Base-by-base conservation (phyloP, 2,888 invertebrate species). In the Acanthosoma haemorrhoidale region DNA sequence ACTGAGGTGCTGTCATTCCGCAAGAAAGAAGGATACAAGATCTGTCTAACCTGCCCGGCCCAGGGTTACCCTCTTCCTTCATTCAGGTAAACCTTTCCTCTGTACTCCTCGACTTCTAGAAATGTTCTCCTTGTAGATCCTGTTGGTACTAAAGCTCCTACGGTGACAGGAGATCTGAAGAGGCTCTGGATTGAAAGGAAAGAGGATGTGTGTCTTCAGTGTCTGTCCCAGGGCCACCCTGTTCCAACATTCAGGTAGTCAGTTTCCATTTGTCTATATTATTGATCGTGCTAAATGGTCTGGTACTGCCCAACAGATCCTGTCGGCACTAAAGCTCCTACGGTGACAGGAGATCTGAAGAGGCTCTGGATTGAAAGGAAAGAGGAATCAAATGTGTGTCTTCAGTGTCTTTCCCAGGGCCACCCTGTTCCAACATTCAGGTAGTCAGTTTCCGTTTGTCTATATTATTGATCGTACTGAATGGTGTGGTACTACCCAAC, bases 11-110 rank as follows among this genome's bases (percentile, higher is more conserved):
- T 73, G 39, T 74, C 75, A 15, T 76, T 76, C 58, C 67, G 73
- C 38, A 74, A 75, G 68, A 70, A 70, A 41, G 70, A 66, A 68
- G 78, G 77, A 68, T 76, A 77, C 69, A 78, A 76, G 61, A 77
- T 83, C 73, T 78, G 79, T 70, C 76, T 84, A 51, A 76, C 83
- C 57, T 85, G 85, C 75, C 83, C 83, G 75, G 84, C 84, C 43
- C 85, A 85, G 79, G 85, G 84, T 73, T 85, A 81, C 75, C 85
- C 86, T 57, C 80, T 83, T 63, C 86, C 86, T 73, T 76, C 79
- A 74, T 84, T 83, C 81, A 84, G 84, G 84, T 84, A 83, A 77
- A 77, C 2, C 13, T 25, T 6, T 13, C 77, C 13, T 60, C 16
- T 13, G 16, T 60, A 34, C 21, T 15, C 15, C 15, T n/a, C 3